These are phyloP conservation scores for Microchirus variegatus DNA, from an alignment of 2,797 vertebrate species.

Conservation along the genomic window DNA sequence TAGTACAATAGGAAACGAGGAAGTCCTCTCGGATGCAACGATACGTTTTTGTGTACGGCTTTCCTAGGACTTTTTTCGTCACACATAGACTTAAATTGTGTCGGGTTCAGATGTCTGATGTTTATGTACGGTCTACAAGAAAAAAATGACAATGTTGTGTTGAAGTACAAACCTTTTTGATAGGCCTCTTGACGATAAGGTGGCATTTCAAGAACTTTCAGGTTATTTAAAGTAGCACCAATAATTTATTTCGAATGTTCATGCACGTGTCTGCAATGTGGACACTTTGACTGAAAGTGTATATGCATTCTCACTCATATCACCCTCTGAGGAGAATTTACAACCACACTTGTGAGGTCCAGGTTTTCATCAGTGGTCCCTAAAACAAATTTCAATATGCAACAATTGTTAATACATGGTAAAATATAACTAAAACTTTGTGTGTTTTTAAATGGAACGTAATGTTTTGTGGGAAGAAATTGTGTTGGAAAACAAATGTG, in stretches of 20 bases:
- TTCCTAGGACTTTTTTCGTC: slow-evolving; percentile 40
- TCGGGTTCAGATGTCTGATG: slow-evolving; percentile 30
- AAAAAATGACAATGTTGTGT: slow-evolving; percentile 17
- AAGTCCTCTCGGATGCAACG: slow-evolving; percentile 21
- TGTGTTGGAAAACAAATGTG: slow-evolving; percentile 12
- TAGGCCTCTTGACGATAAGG: slow-evolving; percentile 32
- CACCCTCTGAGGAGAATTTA: slow-evolving; percentile 7
- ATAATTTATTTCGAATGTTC: slow-evolving; percentile 55
- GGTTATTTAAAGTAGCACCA: slow-evolving; percentile 62
- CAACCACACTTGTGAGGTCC: slow-evolving; percentile 46
- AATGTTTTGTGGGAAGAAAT: slow-evolving; percentile 34
- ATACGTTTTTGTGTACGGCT: slow-evolving; percentile 26
- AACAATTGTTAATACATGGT: slow-evolving; percentile 68
- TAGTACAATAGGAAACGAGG: slow-evolving; percentile 44
- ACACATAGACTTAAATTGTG: slow-evolving; percentile 31
- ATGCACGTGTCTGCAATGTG: slow-evolving; percentile 47
- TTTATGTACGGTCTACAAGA: slow-evolving; percentile 24
- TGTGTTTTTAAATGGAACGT: slow-evolving; percentile 67
- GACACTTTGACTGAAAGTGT: slow-evolving; percentile 63
- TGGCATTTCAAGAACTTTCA: slow-evolving; percentile 45
- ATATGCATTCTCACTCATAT: slow-evolving; percentile 34
- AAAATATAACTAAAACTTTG: slow-evolving; percentile 53
- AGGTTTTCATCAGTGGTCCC: slow-evolving; percentile 63
- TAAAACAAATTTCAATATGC: slow-evolving; percentile 72
- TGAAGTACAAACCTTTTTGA: slow-evolving; percentile 24